Evolutionary conservation across 2,797 vertebrate genomes (phyloP), one percentile per base, ranked within the genome.

Genomic region (Dermochelys coriacea): DNA sequence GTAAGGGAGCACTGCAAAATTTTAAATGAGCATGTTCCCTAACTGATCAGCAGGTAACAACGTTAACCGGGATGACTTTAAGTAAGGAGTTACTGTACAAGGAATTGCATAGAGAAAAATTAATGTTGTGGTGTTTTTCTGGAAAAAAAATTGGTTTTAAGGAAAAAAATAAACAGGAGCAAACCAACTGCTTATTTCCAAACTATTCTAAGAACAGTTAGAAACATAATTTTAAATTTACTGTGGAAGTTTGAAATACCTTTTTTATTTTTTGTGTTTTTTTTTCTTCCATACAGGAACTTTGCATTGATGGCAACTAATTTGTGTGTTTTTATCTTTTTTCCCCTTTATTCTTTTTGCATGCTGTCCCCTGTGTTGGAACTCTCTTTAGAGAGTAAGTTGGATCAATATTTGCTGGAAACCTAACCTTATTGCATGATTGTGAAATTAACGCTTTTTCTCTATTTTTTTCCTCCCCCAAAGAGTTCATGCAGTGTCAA

Each of bases 381-480:
- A 98, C 98, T 98, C 98, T 98, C 98, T 99, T 97, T 99, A 99
- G 99, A 99, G 99, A 99, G 99, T 99, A 99, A 99, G 99, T 99
- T 98, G 98, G 98, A 98, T 98, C 98, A 97, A 94, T 98, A 98
- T 98, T 98, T 97, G 96, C 98, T 98, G 97, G 97, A 98, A 98
- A 96, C 95, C 96, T 98, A 98, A 98, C 98, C 97, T 98, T 98
- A 89, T 96, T 98, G 98, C 98, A 98, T 98, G 98, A 95, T 92
- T 97, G 96, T 98, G 97, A 98, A 98, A 98, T 98, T 98, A 98
- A 98, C 97, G 97, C 98, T 95, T 97, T 98, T 98, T 98, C 97
- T 98, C 97, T 98, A 29, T 94, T 97, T 97, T 97, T 97, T 97
- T 97, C 98, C 96, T 97, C 96, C 97, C 97, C 97, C 90, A 79